Evolutionary conservation across 2,888 invertebrate species (phyloP), one percentile per base, ranked within the genome.

Genomic region (Metalampra italica): DNA sequence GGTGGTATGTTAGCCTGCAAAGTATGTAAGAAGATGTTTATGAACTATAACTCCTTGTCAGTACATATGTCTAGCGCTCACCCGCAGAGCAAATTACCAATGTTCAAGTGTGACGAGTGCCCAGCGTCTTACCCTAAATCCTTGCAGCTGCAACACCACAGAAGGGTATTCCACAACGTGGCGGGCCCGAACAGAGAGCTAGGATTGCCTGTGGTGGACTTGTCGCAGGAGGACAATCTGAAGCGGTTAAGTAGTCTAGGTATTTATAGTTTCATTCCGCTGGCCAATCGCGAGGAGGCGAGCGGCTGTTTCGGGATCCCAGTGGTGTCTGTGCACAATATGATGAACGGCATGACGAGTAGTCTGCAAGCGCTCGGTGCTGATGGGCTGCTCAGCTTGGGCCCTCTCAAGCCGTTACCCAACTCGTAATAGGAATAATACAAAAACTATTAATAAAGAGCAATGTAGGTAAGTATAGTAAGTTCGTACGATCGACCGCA

Each of bases 251-350:
- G 91, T 54, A 90, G 78, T 66, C 82, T 94, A 64, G 95, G 95
- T 39, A 93, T 95, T 54, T 92, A 92, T 65, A 93, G 93, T 80
- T 94, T 93, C 76, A 94, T 95, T 62, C 94, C 95, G 0, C 69
- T 95, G 53, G 93, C 93, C 1, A 92, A 92, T 58, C 81, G 92
- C 15, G 92, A 92, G 51, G 91, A 91, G 53, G 80, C 90, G 0
- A 91, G 90, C 36, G 93, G 93, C 4, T 92, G 92, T 52, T 94
- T 93, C 59, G 94, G 93, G 9, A 86, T 95, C 46, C 95, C 95
- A 1, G 92, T 95, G 50, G 91, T 94, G 46, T 92, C 93, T 1
- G 91, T 92, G 45, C 92, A 93, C 62, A 92, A 91, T 53, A 90
- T 91, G 51, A 88, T 91, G 52, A 92, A 92, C 66, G 91, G 92